These are phyloP conservation scores for Pangasius macronema DNA, from an alignment of 2,797 vertebrate genomes.

Conservation along the genomic window DNA sequence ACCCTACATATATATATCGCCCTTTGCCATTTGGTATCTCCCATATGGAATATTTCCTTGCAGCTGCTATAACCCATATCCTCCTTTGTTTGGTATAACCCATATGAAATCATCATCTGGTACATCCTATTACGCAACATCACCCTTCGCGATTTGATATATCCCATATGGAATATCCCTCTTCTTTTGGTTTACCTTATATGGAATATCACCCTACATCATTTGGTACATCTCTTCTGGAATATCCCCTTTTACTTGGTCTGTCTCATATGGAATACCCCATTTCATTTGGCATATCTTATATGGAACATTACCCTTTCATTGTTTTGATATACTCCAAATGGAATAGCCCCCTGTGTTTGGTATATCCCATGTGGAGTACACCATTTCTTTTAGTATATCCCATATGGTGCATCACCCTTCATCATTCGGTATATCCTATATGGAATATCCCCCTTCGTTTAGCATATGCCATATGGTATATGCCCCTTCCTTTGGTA, in stretches of 20 bases:
- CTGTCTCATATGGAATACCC: not conserved
- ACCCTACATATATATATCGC: not conserved
- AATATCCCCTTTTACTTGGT: not conserved
- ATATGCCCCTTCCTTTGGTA: not conserved
- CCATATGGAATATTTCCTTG: not conserved
- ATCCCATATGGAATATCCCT: not conserved
- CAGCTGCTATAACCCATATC: not conserved
- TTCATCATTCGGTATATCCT: not conserved
- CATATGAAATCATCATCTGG: not conserved
- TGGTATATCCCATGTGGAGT: not conserved
- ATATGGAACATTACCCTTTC: constrained; percentile 15
- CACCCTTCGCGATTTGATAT: not conserved
- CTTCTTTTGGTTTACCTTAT: not conserved
- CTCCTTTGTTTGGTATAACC: not conserved
- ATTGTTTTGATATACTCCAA: not conserved
- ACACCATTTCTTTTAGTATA: not conserved
- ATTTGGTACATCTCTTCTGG: not conserved
- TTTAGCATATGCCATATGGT: not conserved
- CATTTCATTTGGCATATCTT: not conserved
- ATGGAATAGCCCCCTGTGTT: not conserved
- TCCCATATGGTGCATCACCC: not conserved
- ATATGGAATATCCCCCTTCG: not conserved
- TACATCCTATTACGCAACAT: not conserved
- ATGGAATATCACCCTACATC: not conserved
- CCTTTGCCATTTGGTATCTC: not conserved